Base-by-base conservation (phyloP, 2,888 invertebrate genomes). In the Drosophila demipolita region DNA sequence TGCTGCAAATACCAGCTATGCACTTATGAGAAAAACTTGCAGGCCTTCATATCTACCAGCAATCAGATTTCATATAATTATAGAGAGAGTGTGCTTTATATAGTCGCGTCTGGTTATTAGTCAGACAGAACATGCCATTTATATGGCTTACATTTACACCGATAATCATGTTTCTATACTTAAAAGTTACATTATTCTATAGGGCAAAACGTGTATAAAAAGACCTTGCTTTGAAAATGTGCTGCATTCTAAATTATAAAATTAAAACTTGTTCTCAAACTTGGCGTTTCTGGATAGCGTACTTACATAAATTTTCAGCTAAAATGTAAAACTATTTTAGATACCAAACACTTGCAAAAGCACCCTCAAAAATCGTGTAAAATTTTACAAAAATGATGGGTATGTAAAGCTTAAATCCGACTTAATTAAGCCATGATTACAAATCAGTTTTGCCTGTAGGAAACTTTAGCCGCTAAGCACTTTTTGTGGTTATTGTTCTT, bases 1-100 rank as follows among this genome's bases (percentile, higher is more conserved):
- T 67, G 55, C 33, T 32, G 26, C 40, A 33, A 63, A 38, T 23
- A 32, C n/a, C 52, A 29, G 55, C 29, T 57, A 57, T 45, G 57
- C 52, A 61, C 49, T 29, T 49, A n/a, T 49, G 36, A 1, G 35
- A 17, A 36, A 36, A 38, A 26, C 36, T 26, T 4, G 36, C 26
- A 38, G 36, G 26, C 54, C 17, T 38, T 59, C 42, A 61, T 26
- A 23, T 26, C 20, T 8, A 23, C 38, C 23, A 9, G 35, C 29
- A 62, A 55, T 15, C 29, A 53, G 45, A 42, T 23, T n/a, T 45
- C 17, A 9, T 40, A 45, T 23, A 15, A 32, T 35, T 53, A 33
- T 15, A 1, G 15, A 3, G 11, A 54, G 53, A 11, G 23, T 53
- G 3, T 36, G 23, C 12, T 0, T 11, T 35, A 17, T 36, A 35